A percentile compares a stretch with the other conserved stretches of the same genome.
These are phyloP conservation scores for Acipenser oxyrinchus DNA, from an alignment of 2,797 vertebrate species.

Conservation along the genomic window DNA sequence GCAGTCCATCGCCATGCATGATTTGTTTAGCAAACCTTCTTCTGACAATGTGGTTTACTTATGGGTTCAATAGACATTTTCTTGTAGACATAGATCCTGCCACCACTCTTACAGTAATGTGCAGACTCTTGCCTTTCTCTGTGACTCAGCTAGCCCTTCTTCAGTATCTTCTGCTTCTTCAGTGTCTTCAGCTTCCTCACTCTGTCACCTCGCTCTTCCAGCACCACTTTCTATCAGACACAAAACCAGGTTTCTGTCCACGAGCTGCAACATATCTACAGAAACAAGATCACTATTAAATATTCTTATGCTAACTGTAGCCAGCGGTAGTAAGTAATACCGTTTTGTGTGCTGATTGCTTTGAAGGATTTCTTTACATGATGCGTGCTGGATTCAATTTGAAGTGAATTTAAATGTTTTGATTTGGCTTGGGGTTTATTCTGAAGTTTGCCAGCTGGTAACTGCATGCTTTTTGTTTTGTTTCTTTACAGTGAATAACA, in stretches of 20 bases:
- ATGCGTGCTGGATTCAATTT: constrained; percentile 18
- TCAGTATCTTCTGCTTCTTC: constrained; percentile 47
- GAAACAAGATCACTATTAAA: constrained; percentile 59
- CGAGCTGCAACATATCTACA: constrained; percentile 47
- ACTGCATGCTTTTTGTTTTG: constrained; percentile 52
- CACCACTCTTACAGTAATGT: constrained; percentile 38
- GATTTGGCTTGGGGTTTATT: constrained; percentile 1
- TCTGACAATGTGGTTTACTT: too few species aligned
- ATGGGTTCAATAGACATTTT: constrained; percentile 39
- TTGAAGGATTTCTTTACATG: constrained; percentile 35
- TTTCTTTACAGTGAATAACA: constrained; percentile 26
- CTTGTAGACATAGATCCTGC: constrained; percentile 49
- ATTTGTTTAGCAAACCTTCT: too few species aligned
- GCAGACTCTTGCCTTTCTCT: constrained; percentile 44
- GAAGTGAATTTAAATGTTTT: constrained; percentile 14
- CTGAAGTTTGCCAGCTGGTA: constrained; percentile 31
- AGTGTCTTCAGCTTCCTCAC: constrained; percentile 21
- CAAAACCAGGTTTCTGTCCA: constrained; percentile 52
- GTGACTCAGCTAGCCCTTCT: constrained; percentile 43
- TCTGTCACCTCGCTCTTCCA: constrained; percentile 32
- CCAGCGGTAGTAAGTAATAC: constrained; percentile 64
- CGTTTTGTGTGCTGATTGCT: constrained; percentile 36
- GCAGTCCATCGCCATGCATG: too few species aligned
- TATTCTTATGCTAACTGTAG: constrained; percentile 57
- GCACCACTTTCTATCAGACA: constrained; percentile 38